A percentile compares a stretch with the other conserved stretches of the same genome.
These are phyloP conservation scores for Synaphobranchus kaupii DNA, from an alignment of 2,797 vertebrate species.

Conservation along the genomic window DNA sequence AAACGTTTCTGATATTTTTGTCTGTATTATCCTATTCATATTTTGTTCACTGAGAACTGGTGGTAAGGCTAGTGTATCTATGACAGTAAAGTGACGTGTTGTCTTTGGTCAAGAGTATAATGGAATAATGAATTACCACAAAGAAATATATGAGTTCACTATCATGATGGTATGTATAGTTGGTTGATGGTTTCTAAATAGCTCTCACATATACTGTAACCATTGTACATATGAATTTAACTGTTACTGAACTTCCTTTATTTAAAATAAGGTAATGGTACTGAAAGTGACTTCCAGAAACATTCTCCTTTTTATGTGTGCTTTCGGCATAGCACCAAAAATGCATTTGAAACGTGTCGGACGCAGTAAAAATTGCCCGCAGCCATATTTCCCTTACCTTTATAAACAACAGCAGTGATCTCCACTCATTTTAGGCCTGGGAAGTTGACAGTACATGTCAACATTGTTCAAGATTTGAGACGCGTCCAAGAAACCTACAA, in stretches of 20 bases:
- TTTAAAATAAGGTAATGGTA: not conserved
- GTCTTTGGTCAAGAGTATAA: not conserved
- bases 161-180: not conserved
- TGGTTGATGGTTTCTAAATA: not conserved
- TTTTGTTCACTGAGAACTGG: not conserved
- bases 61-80: not conserved
- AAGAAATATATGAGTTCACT: not conserved
- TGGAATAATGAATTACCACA: not conserved
- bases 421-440: constrained; percentile 39
- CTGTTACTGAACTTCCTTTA: not conserved
- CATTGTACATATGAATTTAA: not conserved
- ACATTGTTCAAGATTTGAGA: constrained; percentile 23
- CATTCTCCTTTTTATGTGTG: not conserved
- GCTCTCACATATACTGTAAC: not conserved
- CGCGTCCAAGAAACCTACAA: constrained; percentile 39
- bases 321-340: not conserved
- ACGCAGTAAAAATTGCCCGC: not conserved
- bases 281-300: not conserved
- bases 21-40: not conserved
- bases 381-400: constrained; percentile 40
- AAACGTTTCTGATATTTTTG: not conserved
- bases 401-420: constrained; percentile 29
- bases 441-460: constrained; percentile 17
- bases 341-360: not conserved
- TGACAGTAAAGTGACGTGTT: not conserved